Conservation (phyloP, 2,797 vertebrate genomes). For the Sebastes iracundus region DNA sequence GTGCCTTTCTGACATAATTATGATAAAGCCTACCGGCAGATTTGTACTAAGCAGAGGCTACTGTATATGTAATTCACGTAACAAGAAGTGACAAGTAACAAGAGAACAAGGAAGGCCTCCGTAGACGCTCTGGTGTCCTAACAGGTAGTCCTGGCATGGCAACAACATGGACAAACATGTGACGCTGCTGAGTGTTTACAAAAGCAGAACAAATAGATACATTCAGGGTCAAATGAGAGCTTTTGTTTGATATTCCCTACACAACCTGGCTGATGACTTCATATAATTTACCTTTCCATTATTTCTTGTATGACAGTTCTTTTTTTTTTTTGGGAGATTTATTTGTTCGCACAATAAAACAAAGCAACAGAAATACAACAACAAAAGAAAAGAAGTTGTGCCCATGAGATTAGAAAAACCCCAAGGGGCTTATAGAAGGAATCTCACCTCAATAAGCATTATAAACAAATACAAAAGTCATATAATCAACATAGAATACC, state of each 20-base stretch:
- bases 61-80: constrained; percentile 20
- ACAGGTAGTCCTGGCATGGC: constrained; percentile 48
- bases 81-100: constrained; percentile 33
- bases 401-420: too few species aligned
- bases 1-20: constrained; percentile 15
- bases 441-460: too few species aligned
- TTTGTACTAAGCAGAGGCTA: constrained; percentile 4
- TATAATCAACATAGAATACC: too few species aligned
- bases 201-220: constrained; percentile 64
- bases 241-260: constrained; percentile 23
- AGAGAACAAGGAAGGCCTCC: constrained; percentile 27
- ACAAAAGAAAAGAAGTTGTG: too few species aligned
- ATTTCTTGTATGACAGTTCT: not conserved
- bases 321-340: not conserved
- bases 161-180: constrained; percentile 56
- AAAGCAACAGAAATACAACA: too few species aligned
- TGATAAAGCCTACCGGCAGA: not conserved
- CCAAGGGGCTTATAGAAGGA: too few species aligned
- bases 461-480: too few species aligned
- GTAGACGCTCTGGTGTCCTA: constrained; percentile 31
- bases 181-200: constrained; percentile 52
- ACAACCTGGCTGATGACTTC: not conserved
- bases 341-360: too few species aligned
- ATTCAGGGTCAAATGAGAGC: constrained; percentile 50
- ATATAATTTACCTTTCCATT: not conserved